These are phyloP conservation scores for Gouania willdenowi DNA, from an alignment of 2,797 vertebrate species.

Conservation along the genomic window DNA sequence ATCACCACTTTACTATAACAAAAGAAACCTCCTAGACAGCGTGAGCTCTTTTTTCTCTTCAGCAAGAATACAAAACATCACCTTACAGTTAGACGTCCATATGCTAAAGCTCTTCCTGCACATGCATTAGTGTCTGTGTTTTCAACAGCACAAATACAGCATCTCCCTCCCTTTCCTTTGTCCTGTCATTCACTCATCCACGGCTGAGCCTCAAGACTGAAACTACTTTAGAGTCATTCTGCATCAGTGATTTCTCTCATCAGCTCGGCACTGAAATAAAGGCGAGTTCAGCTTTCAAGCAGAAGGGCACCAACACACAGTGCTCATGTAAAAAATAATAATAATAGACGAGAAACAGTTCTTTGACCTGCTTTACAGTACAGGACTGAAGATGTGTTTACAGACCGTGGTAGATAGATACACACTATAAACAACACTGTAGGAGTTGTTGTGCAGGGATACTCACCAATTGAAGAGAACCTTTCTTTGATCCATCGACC, in stretches of 20 bases:
- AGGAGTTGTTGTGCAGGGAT: too few species aligned
- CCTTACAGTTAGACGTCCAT: too few species aligned
- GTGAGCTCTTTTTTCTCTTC: too few species aligned
- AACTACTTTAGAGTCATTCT: conserved; percentile 19
- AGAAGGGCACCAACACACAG: conserved; percentile 8
- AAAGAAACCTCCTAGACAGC: too few species aligned
- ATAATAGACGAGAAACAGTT: neutral
- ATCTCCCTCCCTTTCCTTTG: neutral
- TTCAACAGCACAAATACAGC: too few species aligned
- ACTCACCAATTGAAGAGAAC: conserved; percentile 85
- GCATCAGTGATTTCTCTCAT: conserved; percentile 30
- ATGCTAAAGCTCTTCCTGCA: too few species aligned
- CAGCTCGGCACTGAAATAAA: conserved; percentile 14
- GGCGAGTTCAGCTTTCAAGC: conserved; percentile 17
- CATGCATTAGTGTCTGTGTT: too few species aligned
- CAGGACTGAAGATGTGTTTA: neutral
- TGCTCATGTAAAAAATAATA: neutral
- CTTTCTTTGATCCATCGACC: conserved; percentile 87
- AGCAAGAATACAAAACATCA: too few species aligned
- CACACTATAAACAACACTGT: too few species aligned
- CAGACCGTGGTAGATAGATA: neutral
- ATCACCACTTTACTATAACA: too few species aligned
- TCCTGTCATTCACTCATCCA: conserved; percentile 13
- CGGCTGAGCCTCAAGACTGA: conserved; percentile 5
- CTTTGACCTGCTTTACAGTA: neutral